Evolutionary conservation across 2,113 vertebrate genomes (phyloP).

Genomic region (Aspiorhynchus laticeps): DNA sequence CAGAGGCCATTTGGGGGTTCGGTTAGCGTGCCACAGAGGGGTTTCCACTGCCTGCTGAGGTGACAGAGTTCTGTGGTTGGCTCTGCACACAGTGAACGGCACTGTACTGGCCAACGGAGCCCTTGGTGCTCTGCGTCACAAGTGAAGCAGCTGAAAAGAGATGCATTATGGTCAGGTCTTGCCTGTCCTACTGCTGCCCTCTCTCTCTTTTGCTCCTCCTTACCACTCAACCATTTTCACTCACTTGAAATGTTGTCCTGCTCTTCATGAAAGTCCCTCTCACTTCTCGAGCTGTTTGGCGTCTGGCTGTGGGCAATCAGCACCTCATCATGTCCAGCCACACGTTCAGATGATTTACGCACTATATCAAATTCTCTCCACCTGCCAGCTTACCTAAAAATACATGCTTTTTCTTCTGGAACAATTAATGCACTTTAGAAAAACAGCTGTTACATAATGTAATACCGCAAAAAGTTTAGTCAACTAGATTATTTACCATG

Average conservation of each 20-base stretch:
- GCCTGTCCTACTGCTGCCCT: slow-evolving; percentile 32
- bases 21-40: slow-evolving; percentile 42
- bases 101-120: slow-evolving; percentile 65
- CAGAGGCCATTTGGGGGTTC: slow-evolving; percentile 11
- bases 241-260: slow-evolving; percentile 32
- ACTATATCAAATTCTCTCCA: slow-evolving; percentile 60
- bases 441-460: not conserved
- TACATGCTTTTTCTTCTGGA: not conserved
- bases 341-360: slow-evolving; percentile 63
- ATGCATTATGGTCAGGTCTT: slow-evolving; percentile 70
- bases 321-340: slow-evolving; percentile 61
- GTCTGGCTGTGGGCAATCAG: slow-evolving; percentile 64
- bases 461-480: not conserved
- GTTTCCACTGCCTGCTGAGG: slow-evolving; percentile 64
- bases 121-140: slow-evolving; percentile 70
- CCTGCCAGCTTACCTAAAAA: slow-evolving; percentile 3
- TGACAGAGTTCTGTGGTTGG: slow-evolving; percentile 72
- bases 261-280: slow-evolving; percentile 23
- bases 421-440: not conserved
- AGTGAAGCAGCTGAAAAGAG: slow-evolving; percentile 70
- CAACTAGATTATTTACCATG: not conserved
- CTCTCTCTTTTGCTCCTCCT: slow-evolving; percentile 15
- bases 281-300: slow-evolving; percentile 62
- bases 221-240: slow-evolving; percentile 17
- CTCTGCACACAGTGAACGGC: slow-evolving; percentile 67